Conservation (phyloP, 2,888 invertebrate genomes). For the Chaetoderma sp. region DNA sequence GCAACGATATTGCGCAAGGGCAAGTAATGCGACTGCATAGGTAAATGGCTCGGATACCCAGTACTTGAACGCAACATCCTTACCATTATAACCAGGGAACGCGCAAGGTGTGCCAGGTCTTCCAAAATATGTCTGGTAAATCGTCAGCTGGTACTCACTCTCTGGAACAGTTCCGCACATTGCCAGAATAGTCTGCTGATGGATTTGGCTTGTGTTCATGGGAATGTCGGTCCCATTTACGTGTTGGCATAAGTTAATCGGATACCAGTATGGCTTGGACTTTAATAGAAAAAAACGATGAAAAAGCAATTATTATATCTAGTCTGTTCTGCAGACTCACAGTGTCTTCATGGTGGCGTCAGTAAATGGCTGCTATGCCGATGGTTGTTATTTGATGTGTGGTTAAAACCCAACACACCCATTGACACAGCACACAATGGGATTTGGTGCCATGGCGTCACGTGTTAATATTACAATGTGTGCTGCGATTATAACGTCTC, state of each 20-base stretch:
- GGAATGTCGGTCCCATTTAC: constrained; percentile 39
- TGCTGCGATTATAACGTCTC: too few relatives aligned
- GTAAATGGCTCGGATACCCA: constrained; percentile 58
- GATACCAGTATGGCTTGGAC: constrained; percentile 45
- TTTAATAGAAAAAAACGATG: constrained; percentile 12
- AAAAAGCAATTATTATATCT: too few relatives aligned
- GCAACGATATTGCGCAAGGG: constrained; percentile 40
- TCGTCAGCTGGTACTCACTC: constrained; percentile 40
- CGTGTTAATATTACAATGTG: too few relatives aligned
- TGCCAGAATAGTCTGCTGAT: constrained; percentile 30
- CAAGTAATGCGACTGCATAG: constrained; percentile 49
- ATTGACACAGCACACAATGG: too few relatives aligned
- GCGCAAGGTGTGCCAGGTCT: constrained; percentile 37
- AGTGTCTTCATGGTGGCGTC: too few relatives aligned
- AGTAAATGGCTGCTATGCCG: too few relatives aligned
- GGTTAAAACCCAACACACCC: too few relatives aligned
- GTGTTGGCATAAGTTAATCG: constrained; percentile 40
- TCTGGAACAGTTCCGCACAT: constrained; percentile 46
- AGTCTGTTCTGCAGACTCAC: too few relatives aligned
- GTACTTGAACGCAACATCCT: constrained; percentile 46
- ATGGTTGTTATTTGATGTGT: too few relatives aligned
- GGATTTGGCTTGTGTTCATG: constrained; percentile 23
- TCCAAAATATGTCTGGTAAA: constrained; percentile 35
- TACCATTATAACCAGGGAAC: constrained; percentile 52
- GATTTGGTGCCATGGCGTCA: too few relatives aligned